Base-by-base conservation (phyloP, 2,888 invertebrate genomes). In the Epicampocera succincta region DNA sequence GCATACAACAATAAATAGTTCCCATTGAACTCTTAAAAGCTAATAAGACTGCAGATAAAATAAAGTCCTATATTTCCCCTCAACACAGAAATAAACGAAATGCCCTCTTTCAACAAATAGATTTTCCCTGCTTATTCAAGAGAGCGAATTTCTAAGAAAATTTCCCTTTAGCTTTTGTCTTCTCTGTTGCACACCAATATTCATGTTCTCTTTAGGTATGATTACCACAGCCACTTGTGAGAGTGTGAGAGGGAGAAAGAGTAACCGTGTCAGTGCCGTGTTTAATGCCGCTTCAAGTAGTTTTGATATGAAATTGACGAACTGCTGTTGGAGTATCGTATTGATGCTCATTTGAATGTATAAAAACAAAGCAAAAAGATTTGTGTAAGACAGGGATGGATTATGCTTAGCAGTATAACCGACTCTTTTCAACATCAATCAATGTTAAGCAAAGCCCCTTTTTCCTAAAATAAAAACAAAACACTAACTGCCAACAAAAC, bases 261-360 rank as follows among this genome's bases (percentile, higher is more conserved):
- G 29, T 13, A 21, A 9, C 21, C 19, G 12, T 29, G 13, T 25
- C 11, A 15, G 15, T 42, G 19, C 8, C 6, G 5, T 58, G 12
- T 25, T 44, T 52, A 5, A 38, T 72, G 21, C 13, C 54, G 21
- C 69, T 71, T 60, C 17, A 76, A 29, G n/a, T 29, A 33, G 13
- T 2, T 82, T 82, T 82, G 82, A 82, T 65, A 46, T 69, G 68
- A 71, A 78, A 71, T 82, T 82, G 82, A 82, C 71, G 82, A 66
- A 82, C 65, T 75, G 74, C 66, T 82, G 66, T 75, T 71, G 19
- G 42, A 81, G 73, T 17, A 54, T 73, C 33, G 21, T 33, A 60
- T 66, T 76, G 78, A 78, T 65, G 65, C 82, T 82, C 74, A 82
- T 75, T 82, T 82, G 40, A 56, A 71, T 75, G 52, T 54, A 58